A percentile compares a stretch with the other conserved stretches of the same genome.
phyloP scores from a whole-genome alignment of 1,140 invertebrate species.

The Calliphora vicina region DNA sequence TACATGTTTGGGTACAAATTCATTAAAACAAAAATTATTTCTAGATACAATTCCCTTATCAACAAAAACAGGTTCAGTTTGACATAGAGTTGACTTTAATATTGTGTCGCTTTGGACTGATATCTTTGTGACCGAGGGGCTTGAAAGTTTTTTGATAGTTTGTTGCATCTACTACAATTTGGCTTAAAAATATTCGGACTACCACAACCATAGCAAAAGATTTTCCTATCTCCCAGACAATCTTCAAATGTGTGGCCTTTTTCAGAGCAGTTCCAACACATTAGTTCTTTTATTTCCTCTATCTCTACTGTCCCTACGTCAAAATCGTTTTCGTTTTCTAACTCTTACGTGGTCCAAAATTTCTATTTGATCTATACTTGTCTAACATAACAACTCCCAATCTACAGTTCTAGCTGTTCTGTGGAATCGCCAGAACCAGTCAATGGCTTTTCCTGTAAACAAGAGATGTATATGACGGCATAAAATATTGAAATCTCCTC shows the following conservation, averaged over 20 bases:
- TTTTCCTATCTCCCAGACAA: background rate
- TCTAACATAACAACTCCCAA: background rate
- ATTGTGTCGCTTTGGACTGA: background rate
- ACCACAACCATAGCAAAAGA: constrained; percentile 1
- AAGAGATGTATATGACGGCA: background rate
- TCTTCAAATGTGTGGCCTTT: background rate
- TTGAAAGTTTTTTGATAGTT: background rate
- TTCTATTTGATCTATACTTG: background rate
- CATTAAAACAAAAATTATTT: no score
- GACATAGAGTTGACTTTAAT: background rate
- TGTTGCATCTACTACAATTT: background rate
- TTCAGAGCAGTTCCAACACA: background rate
- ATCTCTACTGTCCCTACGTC: background rate
- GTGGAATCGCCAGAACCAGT: constrained; percentile 3
- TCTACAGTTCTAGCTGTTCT: background rate
- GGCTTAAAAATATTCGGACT: background rate
- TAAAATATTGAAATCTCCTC: background rate
- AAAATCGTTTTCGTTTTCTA: background rate
- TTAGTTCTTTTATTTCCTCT: background rate
- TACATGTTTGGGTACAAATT: background rate
- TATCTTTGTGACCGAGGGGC: background rate
- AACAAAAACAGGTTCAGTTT: background rate
- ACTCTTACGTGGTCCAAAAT: background rate
- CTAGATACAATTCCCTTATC: background rate
- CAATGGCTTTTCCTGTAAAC: background rate